Evolutionary conservation across 2,888 invertebrate genomes (phyloP).

Genomic region (Limnephilus lunatus): DNA sequence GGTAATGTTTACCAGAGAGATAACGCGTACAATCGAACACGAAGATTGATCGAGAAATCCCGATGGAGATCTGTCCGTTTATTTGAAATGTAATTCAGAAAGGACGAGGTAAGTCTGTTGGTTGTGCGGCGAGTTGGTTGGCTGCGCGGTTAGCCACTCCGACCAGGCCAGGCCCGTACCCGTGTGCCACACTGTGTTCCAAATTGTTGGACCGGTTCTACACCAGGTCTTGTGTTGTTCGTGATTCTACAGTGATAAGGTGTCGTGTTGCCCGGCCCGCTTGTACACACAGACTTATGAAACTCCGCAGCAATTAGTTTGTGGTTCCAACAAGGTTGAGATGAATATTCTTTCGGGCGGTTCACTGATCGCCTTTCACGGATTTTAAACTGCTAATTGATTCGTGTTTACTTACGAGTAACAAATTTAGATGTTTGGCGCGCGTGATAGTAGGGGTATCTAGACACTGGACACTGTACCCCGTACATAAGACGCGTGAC

Average conservation of each 20-base stretch:
- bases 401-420: constrained; percentile 21
- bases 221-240: constrained; percentile 4
- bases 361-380: constrained; percentile 24
- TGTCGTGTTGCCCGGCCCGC: constrained; percentile 25
- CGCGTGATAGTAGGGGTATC: background rate
- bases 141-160: background rate
- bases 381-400: constrained; percentile 25
- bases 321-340: background rate
- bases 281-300: constrained; percentile 13
- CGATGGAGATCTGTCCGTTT: constrained; percentile 20
- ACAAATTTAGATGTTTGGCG: constrained; percentile 6
- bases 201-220: constrained; percentile 14
- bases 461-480: background rate
- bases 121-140: background rate
- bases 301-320: constrained; percentile 33
- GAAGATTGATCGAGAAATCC: constrained; percentile 36
- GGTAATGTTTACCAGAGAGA: background rate
- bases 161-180: background rate
- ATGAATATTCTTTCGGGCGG: background rate
- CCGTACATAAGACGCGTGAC: background rate
- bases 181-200: constrained; percentile 3
- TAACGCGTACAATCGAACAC: background rate
- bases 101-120: background rate
- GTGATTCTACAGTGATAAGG: constrained; percentile 39
- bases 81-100: constrained; percentile 3